phyloP scores from a whole-genome alignment of 1,140 invertebrate genomes.

The Planococcus citri region DNA sequence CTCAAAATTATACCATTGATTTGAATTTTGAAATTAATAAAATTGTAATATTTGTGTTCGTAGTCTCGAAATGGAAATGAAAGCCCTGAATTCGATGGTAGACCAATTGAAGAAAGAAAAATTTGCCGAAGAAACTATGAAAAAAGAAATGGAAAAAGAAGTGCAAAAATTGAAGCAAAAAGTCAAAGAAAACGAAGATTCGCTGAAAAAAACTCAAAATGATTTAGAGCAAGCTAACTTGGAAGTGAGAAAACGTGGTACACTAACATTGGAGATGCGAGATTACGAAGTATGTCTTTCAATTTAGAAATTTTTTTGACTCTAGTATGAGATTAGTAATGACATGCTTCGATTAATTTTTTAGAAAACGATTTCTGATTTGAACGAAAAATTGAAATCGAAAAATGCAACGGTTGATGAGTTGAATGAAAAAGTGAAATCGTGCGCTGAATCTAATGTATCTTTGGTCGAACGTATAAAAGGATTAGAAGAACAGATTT shows the following conservation, averaged over 20 bases:
- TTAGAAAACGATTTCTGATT: not conserved
- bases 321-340: too few relatives aligned
- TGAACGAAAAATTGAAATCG: not conserved
- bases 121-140: slow-evolving; percentile 30
- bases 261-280: not conserved
- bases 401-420: not conserved
- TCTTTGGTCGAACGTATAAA: not conserved
- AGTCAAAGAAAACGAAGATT: slow-evolving; percentile 27
- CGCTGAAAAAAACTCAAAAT: slow-evolving; percentile 34
- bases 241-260: not conserved
- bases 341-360: not conserved
- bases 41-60: too few relatives aligned
- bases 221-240: slow-evolving; percentile 3
- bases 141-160: slow-evolving; percentile 33
- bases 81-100: not conserved
- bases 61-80: slow-evolving; percentile 12
- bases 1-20: too few relatives aligned
- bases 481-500: not conserved
- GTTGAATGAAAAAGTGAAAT: not conserved
- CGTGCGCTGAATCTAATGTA: not conserved
- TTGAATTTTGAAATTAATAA: too few relatives aligned
- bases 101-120: slow-evolving; percentile 21
- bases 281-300: not conserved
- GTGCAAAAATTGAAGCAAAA: not conserved
- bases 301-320: too few relatives aligned